Base-by-base conservation (phyloP, 2,888 invertebrate genomes). In the Melieria omissa region DNA sequence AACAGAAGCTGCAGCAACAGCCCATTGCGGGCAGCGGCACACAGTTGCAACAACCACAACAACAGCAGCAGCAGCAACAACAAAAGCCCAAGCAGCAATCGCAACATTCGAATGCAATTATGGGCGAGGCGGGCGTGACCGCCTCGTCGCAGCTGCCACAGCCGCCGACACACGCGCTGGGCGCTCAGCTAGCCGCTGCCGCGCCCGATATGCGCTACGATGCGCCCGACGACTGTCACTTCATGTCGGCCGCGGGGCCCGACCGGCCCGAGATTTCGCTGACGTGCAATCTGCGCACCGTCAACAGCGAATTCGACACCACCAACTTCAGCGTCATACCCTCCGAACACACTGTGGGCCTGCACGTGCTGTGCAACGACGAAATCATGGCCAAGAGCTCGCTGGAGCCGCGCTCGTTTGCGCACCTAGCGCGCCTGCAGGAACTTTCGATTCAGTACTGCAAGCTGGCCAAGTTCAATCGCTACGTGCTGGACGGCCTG, bases 321-420 rank as follows among this genome's bases (percentile, higher is more conserved):
- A 96, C 95, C 49, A 95, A 95, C 88, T 95, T 95, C 84, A 94
- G 93, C 88, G 93, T 94, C 68, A 94, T 95, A 75, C 94, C 95
- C 61, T 91, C 93, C 12, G 94, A 95, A 83, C 92, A 94, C 83
- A 95, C 95, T 29, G 92, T 93, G 44, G 92, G 93, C 5, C 87
- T 95, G 73, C 90, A 91, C 80, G 92, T 95, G 82, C 91, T 95
- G 92, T 88, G 95, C 87, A 93, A 93, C 83, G 92, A 93, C 83
- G 92, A 92, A 80, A 91, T 94, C 80, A 91, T 93, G 90, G 93
- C 93, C 74, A 91, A 93, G 82, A 94, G 94, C 84, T 92, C 93
- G 72, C 87, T 95, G 80, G 92, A 93, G 83, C 91, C 93, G 76
- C 89, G 91, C 75, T 93, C 94, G 83, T 93, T 96, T 81, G 90